Percentiles rank a stretch among this genome's conserved stretches.
Conservation (phyloP, 2,113 vertebrate genomes). For the Sturnus vulgaris region DNA sequence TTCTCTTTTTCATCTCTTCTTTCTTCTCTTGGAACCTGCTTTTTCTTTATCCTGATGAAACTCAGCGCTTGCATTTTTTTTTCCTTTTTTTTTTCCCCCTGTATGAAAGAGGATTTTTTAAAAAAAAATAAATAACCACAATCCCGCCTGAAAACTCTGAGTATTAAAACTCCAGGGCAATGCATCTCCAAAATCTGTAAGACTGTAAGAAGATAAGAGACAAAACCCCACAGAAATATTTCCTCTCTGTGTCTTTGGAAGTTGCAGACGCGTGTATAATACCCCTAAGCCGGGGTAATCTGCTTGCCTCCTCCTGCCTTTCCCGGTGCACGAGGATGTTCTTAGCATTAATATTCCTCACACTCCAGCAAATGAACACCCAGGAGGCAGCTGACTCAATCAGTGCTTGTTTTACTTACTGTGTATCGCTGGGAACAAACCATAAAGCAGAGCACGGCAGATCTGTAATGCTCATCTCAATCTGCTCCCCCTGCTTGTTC, state of each 20-base stretch:
- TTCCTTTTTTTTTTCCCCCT: fast-evolving
- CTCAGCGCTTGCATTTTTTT: background rate
- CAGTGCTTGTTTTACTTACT: constrained; percentile 76
- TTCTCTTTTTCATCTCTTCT: constrained; percentile 40
- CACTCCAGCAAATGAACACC: constrained; percentile 72
- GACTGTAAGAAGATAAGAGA: constrained; percentile 72
- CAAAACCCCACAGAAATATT: constrained; percentile 55
- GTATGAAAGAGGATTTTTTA: background rate
- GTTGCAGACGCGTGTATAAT: constrained; percentile 54
- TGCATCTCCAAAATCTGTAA: constrained; percentile 71
- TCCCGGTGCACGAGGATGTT: constrained; percentile 58
- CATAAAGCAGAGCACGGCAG: constrained; percentile 71
- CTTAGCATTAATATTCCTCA: constrained; percentile 74
- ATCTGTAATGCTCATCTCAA: constrained; percentile 70
- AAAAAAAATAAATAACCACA: background rate
- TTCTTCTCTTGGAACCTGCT: constrained; percentile 40
- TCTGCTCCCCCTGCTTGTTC: constrained; percentile 65
- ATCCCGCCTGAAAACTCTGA: constrained; percentile 5
- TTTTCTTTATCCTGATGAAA: constrained; percentile 32
- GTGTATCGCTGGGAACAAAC: constrained; percentile 68
- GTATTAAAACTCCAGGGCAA: constrained; percentile 70
- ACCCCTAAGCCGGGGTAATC: constrained; percentile 70
- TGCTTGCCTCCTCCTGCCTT: constrained; percentile 53
- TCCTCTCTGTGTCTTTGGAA: constrained; percentile 63
- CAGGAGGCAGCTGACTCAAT: constrained; percentile 77